Evolutionary conservation across 1,140 invertebrate species (phyloP).

Genomic region (Ceratosolen solmsi): DNA sequence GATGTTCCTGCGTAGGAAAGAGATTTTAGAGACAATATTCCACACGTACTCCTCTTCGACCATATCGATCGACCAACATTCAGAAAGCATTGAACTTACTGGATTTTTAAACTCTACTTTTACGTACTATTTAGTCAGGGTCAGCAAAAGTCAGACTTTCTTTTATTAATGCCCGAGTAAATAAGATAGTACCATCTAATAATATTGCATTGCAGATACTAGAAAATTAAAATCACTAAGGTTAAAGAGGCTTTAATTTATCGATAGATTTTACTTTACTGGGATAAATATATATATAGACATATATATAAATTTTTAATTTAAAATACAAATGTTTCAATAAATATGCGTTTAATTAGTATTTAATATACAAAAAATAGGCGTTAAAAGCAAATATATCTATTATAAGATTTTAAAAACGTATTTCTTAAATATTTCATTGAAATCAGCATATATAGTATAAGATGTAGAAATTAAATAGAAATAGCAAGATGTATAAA

Average conservation of each 20-base stretch:
- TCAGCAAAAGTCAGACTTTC: not conserved
- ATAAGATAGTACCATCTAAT: not conserved
- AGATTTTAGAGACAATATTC: not conserved
- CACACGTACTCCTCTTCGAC: not conserved
- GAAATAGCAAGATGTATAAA: no score
- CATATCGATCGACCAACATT: not conserved
- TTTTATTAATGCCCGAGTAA: not conserved
- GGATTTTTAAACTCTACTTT: slow-evolving; percentile 19
- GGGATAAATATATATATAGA: no score
- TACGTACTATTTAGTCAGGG: not conserved
- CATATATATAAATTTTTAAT: no score
- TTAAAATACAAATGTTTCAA: no score
- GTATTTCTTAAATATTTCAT: no score
- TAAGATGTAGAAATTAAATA: no score
- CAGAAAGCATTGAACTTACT: slow-evolving; percentile 41
- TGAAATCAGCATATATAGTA: no score
- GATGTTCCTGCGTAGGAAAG: slow-evolving; percentile 29
- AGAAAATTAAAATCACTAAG: not conserved
- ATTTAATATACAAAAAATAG: no score
- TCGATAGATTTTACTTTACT: no score
- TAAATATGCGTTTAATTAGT: no score
- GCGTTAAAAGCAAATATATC: no score
- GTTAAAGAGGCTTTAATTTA: not conserved
- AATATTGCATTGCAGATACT: not conserved
- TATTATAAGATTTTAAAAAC: no score